Evolutionary conservation across 2,888 invertebrate genomes (phyloP).

Genomic region (Hyposoter dolosus): DNA sequence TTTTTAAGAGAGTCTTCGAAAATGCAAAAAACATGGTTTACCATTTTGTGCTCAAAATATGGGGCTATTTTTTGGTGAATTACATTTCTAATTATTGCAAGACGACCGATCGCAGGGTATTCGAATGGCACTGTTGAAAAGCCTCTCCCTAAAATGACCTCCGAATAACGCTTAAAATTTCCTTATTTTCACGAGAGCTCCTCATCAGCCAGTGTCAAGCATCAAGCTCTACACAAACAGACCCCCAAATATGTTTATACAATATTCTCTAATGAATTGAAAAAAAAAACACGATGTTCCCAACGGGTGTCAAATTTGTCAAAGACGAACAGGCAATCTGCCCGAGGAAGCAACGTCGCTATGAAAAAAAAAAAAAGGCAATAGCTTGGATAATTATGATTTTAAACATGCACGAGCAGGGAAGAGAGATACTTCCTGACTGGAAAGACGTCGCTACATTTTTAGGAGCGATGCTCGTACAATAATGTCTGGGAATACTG

Average conservation of each 20-base stretch:
- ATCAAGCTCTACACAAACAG: neutral
- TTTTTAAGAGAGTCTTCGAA: neutral
- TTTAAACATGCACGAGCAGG: neutral
- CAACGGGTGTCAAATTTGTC: slow-evolving; percentile 22
- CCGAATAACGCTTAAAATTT: neutral
- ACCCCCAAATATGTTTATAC: neutral
- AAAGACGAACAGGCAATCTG: neutral
- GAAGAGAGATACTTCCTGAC: neutral
- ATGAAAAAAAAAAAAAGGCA: neutral
- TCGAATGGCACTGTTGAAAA: neutral
- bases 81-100: neutral
- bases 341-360: neutral
- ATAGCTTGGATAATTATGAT: neutral
- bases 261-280: neutral
- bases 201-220: neutral
- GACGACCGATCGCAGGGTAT: neutral
- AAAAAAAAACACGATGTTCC: neutral
- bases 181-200: neutral
- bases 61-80: too few species aligned
- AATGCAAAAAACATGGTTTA: neutral
- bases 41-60: neutral
- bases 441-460: neutral
- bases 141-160: neutral
- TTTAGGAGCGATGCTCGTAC: neutral
- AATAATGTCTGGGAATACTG: neutral